Evolutionary conservation across 1,140 invertebrate genomes (phyloP), one percentile per base, ranked within the genome.

Genomic region (Periplaneta americana): DNA sequence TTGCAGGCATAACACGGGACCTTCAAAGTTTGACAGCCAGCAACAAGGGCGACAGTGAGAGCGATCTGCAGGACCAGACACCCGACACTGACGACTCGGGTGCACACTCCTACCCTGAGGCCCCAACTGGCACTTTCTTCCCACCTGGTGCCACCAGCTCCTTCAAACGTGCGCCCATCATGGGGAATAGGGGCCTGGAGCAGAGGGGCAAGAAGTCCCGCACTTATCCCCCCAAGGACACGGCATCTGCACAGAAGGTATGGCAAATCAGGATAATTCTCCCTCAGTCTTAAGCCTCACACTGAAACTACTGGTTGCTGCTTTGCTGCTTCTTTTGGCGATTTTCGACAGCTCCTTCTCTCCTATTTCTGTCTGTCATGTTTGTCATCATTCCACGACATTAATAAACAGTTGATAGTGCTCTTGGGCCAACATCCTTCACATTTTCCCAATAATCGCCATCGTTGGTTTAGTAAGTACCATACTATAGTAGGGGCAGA

Each of bases 11-110:
- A 35, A 88, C 88, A 31, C 86, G 88, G 82, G 90, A 91, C 84
- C 84, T 90, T 82, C 88, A 89, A 79, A 89, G 87, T 80, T 85
- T 90, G 80, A 87, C 88, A 34, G 88, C 74, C 17, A 80, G 80
- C 22, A 80, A 80, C 80, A 48, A 66, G 18, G 85, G 85, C 80
- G 92, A 93, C 84, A 91, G 91, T 79, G 91, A 92, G 83, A 90
- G 90, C 82, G 92, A 93, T 83, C 86, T 91, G 11, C 89, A 91
- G 74, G 91, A 92, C 83, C 88, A 90, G 83, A 93, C 92, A 80
- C 92, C 92, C 1, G 92, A 93, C 82, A 93, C 92, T 0, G 93
- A 93, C 85, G 91, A 91, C 84, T 91, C 90, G 3, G 90, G 89
- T n/a, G 89, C 88, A 28, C 90, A 90, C 84, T 90, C 89, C 5